phyloP scores from a whole-genome alignment of 2,113 vertebrate genomes.

The Todiramphus saurophagus region DNA sequence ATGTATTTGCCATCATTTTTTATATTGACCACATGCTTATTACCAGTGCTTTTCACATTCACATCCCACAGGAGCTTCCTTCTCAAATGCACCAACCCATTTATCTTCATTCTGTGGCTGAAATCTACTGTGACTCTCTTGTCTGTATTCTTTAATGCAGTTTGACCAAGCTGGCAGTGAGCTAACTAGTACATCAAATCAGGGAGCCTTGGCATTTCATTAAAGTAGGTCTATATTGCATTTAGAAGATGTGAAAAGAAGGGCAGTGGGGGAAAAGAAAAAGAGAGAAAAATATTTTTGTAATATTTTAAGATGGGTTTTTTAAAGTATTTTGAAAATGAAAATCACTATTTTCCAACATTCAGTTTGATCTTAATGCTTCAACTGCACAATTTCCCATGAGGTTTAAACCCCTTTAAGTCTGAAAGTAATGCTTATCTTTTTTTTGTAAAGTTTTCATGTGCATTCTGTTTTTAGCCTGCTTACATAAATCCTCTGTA shows the following conservation, averaged over 20 bases:
- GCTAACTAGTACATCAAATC: slow-evolving; percentile 48
- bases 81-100: slow-evolving; percentile 41
- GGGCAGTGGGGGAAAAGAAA: not conserved
- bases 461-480: not conserved
- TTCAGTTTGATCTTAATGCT: not conserved
- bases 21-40: slow-evolving; percentile 11
- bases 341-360: not conserved
- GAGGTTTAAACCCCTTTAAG: not conserved
- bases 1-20: slow-evolving; percentile 48
- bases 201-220: slow-evolving; percentile 18
- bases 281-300: not conserved
- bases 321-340: not conserved
- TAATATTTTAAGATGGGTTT: accelerated
- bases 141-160: slow-evolving; percentile 47
- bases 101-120: slow-evolving; percentile 76
- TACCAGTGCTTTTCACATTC: slow-evolving; percentile 37
- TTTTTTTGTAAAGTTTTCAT: not conserved
- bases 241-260: not conserved
- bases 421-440: not conserved
- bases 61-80: slow-evolving; percentile 33
- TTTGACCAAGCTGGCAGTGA: slow-evolving; percentile 37
- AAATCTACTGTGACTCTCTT: slow-evolving; percentile 60
- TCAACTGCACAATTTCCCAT: not conserved
- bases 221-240: not conserved
- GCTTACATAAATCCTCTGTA: not conserved